These are phyloP conservation scores for Drosophila ercepeae DNA, from an alignment of 1,140 invertebrate genomes.

Conservation along the genomic window DNA sequence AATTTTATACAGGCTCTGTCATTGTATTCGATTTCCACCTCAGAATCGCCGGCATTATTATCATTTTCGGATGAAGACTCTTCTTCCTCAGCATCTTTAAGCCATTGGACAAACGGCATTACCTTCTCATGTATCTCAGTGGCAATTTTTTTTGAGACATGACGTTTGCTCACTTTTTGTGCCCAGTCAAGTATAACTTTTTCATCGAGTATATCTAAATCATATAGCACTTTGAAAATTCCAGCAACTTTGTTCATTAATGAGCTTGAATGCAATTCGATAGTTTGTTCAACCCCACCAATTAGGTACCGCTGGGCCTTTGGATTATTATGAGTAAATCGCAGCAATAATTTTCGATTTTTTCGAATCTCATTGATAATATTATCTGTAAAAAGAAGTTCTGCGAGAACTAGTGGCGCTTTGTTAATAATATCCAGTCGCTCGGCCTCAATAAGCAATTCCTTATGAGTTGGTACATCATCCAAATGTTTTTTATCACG, in stretches of 20 bases:
- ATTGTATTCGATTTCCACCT: slow-evolving; percentile 93
- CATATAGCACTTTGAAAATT: slow-evolving; percentile 96
- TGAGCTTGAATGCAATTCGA: slow-evolving; percentile 91
- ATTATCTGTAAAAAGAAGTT: slow-evolving; percentile 92
- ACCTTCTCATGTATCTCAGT: slow-evolving; percentile 97
- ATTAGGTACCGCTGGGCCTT: slow-evolving; percentile 98
- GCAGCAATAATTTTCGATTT: slow-evolving; percentile 89
- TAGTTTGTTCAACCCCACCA: slow-evolving; percentile 97
- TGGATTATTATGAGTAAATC: slow-evolving; percentile 94
- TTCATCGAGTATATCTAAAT: slow-evolving; percentile 97
- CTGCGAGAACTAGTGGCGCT: slow-evolving; percentile 95
- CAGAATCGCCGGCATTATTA: slow-evolving; percentile 88
- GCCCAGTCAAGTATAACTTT: slow-evolving; percentile 97
- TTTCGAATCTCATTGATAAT: slow-evolving; percentile 90
- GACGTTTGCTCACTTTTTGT: slow-evolving; percentile 96
- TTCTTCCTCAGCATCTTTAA: slow-evolving; percentile 98
- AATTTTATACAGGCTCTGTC: slow-evolving; percentile 91
- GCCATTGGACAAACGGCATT: slow-evolving; percentile 97
- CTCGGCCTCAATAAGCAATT: slow-evolving; percentile 96
- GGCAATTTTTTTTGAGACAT: slow-evolving; percentile 95
- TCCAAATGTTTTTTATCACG: slow-evolving; percentile 88
- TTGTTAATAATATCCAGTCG: slow-evolving; percentile 97
- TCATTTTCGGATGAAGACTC: slow-evolving; percentile 89
- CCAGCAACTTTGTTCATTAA: slow-evolving; percentile 95
- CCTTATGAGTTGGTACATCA: slow-evolving; percentile 88